Conservation (phyloP, 2,888 invertebrate species). For the Keiferia lycopersicella region DNA sequence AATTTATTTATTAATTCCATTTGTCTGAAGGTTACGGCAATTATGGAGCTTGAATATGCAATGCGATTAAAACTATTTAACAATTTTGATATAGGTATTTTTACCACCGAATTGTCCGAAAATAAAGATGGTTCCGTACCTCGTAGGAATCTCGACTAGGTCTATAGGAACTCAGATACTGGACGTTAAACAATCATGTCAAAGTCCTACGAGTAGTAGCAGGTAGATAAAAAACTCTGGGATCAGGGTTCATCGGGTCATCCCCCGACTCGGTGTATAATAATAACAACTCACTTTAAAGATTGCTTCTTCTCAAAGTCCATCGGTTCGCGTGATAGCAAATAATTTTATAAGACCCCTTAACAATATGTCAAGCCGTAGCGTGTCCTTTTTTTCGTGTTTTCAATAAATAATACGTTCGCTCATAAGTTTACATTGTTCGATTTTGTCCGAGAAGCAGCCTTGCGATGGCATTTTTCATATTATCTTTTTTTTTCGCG, state of each 20-base stretch:
- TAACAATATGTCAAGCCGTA: slow-evolving; percentile 77
- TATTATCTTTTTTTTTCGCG: slow-evolving; percentile 65
- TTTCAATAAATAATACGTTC: slow-evolving; percentile 77
- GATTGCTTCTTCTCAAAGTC: slow-evolving; percentile 67
- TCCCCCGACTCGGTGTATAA: no score
- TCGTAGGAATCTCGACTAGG: no score
- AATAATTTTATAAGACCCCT: slow-evolving; percentile 78
- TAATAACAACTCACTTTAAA: slow-evolving; percentile 58
- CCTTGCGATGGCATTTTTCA: slow-evolving; percentile 70
- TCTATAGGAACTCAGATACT: no score
- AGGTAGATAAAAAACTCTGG: no score
- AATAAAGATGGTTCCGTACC: no score
- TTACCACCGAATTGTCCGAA: no score
- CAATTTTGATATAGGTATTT: no score
- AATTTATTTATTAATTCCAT: neutral
- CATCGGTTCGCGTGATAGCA: slow-evolving; percentile 76
- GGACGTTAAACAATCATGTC: no score
- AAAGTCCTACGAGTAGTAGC: no score
- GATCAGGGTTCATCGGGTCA: no score
- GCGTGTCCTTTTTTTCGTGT: slow-evolving; percentile 65
- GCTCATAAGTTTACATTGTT: slow-evolving; percentile 78
- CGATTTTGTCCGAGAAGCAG: slow-evolving; percentile 63
- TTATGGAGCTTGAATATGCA: neutral
- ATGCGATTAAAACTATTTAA: neutral
- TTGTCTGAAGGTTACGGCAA: neutral